Conservation (phyloP, 1,140 invertebrate genomes). For the Drosophila arizonae region DNA sequence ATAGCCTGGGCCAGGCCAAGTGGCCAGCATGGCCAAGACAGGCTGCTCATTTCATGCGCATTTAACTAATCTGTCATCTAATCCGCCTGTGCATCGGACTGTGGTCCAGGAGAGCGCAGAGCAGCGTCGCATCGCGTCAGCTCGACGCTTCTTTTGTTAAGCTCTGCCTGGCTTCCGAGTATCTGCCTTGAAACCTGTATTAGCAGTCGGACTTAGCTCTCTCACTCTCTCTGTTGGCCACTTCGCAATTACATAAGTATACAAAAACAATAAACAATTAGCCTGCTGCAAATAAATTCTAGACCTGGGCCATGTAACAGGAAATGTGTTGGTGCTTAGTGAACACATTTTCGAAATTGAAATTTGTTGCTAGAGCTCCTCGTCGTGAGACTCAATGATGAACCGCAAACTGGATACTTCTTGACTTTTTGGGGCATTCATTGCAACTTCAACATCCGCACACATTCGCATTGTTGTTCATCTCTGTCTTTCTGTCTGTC, state of each 20-base stretch:
- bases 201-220: background rate
- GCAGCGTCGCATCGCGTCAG: background rate
- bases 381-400: slow-evolving; percentile 44
- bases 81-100: slow-evolving; percentile 63
- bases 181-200: slow-evolving; percentile 32
- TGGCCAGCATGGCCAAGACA: slow-evolving; percentile 45
- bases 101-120: slow-evolving; percentile 43
- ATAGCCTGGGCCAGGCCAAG: slow-evolving; percentile 27
- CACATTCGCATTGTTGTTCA: slow-evolving; percentile 29
- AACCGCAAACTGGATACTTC: slow-evolving; percentile 46
- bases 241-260: slow-evolving; percentile 52
- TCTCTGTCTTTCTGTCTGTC: background rate
- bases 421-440: slow-evolving; percentile 28
- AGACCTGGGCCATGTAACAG: slow-evolving; percentile 13
- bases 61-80: slow-evolving; percentile 80
- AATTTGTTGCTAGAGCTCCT: slow-evolving; percentile 44
- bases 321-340: slow-evolving; percentile 58
- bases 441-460: no score
- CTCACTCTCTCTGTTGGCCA: background rate
- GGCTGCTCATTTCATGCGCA: slow-evolving; percentile 74
- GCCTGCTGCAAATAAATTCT: slow-evolving; percentile 53
- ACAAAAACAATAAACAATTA: slow-evolving; percentile 65
- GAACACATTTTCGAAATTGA: slow-evolving; percentile 45
- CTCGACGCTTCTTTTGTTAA: slow-evolving; percentile 26
- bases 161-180: background rate